Base-by-base conservation (phyloP, 2,113 vertebrate species). In the Enhydra lutris region DNA sequence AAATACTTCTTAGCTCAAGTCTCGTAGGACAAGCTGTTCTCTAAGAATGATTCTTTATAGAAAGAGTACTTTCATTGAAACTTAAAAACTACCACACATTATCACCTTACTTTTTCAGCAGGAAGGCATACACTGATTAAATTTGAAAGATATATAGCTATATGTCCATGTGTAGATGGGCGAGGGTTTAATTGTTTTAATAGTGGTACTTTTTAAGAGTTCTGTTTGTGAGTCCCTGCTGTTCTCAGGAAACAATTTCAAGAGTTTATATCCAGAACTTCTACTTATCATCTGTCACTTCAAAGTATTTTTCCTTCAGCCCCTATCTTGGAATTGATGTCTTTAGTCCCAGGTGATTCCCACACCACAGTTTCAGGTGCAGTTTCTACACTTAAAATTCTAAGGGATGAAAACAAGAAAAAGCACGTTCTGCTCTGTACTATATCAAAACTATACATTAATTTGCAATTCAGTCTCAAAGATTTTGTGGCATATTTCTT, bases 401-500 rank as follows among this genome's bases (percentile, higher is more conserved):
- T 18, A 63, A 94, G 13, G 39, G 23, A 93, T 67, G 73, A 95
- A 96, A 67, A 94, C n/a, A 50, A 23, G 9, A 50, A 78, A 95
- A 80, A 21, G 8, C 84, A 59, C 47, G 39, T 93, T 98, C 61
- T 88, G 42, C 90, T 96, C 95, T 97, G 89, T 97, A 92, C 94
- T 97, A 82, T 95, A 23, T 0, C n/a, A 85, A 97, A 94, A 92
- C 79, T 87, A 96, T 95, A 96, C 88, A 29, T 81, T 61, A 95
- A 92, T 80, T 96, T 97, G 91, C 73, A 93, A 18, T 93, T 98
- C 93, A 94, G 3, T 81, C 85, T 67, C 97, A 82, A 83, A 26
- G 59, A 92, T 98, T 69, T 80, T 96, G 71, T 95, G 39, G 39
- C 79, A 73, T 96, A 89, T 87, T 98, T 98, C 65, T 98, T 96